A percentile compares a stretch with the other conserved stretches of the same genome.
These are phyloP conservation scores for Chaetodon trifasciatus DNA, from an alignment of 2,797 vertebrate genomes.

Conservation along the genomic window DNA sequence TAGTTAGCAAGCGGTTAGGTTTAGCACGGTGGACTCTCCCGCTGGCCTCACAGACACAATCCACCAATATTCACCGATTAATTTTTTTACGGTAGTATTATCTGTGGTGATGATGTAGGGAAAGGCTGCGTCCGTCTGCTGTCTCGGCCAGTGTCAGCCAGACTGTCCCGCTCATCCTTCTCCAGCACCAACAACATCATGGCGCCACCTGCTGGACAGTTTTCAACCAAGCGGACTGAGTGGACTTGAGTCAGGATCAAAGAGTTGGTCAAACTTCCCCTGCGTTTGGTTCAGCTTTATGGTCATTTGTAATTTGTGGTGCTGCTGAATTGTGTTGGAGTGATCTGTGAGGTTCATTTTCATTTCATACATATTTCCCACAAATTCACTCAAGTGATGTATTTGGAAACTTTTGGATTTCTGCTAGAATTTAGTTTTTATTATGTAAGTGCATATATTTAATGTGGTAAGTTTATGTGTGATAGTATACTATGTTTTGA, in stretches of 20 bases:
- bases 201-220: slow-evolving; percentile 36
- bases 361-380: no score
- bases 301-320: not conserved
- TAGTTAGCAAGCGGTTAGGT: not conserved
- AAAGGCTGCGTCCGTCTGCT: fast-evolving
- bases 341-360: no score
- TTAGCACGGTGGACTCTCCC: not conserved
- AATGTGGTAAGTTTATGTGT: no score
- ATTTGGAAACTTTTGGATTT: no score
- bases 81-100: not conserved
- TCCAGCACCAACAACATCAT: not conserved
- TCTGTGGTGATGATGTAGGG: fast-evolving
- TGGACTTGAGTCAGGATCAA: not conserved
- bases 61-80: not conserved
- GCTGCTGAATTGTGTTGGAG: not conserved
- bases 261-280: not conserved
- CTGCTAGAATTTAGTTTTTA: no score
- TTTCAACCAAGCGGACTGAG: not conserved
- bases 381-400: no score
- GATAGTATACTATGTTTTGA: not conserved
- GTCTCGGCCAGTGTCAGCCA: fast-evolving
- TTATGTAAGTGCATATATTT: no score
- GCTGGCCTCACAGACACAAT: fast-evolving
- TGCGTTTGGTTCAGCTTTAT: not conserved
- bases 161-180: not conserved